phyloP scores from a whole-genome alignment of 2,113 vertebrate genomes.

The Hippocampus barbouri region DNA sequence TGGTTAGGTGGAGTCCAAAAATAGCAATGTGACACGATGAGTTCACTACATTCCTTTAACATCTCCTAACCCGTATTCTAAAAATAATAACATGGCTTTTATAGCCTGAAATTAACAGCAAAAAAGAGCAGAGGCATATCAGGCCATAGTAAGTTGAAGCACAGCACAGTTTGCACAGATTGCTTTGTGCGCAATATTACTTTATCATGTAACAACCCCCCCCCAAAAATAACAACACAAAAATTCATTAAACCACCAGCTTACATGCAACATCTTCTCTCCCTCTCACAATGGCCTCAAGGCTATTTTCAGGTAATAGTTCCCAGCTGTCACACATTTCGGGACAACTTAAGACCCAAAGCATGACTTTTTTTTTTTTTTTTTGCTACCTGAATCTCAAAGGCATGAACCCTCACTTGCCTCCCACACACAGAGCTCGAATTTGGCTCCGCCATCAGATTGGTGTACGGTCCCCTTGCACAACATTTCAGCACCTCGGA shows the following conservation, averaged over 20 bases:
- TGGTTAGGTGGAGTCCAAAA: neutral
- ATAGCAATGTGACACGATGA: neutral
- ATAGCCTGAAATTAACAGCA: neutral
- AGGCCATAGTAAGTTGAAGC: neutral
- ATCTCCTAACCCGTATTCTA: neutral
- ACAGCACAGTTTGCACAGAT: neutral
- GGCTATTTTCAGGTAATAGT: neutral
- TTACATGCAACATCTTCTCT: neutral
- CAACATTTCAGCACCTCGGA: slow-evolving; percentile 65
- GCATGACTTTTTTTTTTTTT: neutral
- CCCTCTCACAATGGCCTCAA: neutral
- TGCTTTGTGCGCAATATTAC: neutral
- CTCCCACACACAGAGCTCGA: neutral
- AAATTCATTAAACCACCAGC: slow-evolving; percentile 1
- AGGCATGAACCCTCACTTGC: neutral
- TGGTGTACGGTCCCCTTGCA: slow-evolving; percentile 12
- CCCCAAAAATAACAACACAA: neutral
- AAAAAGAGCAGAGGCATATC: neutral
- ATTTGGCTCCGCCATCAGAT: slow-evolving; percentile 13
- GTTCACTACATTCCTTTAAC: neutral
- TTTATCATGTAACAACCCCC: slow-evolving; percentile 4
- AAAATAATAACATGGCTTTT: neutral
- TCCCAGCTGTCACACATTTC: neutral
- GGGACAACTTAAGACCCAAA: neutral
- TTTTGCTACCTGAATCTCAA: neutral